Base-by-base conservation (phyloP, 2,888 invertebrate species). In the Peribatodes rhomboidaria region DNA sequence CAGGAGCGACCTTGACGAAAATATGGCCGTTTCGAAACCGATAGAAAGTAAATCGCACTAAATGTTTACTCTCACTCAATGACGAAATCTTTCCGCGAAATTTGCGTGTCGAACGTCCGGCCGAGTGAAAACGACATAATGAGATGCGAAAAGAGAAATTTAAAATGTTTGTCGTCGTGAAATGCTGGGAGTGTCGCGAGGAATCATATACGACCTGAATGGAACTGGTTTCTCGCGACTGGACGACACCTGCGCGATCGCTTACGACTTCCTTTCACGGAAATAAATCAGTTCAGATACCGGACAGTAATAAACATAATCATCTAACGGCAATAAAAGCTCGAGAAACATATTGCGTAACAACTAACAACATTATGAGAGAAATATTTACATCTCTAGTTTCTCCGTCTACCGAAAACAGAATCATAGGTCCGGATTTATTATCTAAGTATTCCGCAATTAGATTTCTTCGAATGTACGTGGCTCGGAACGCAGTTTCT, bases 71-170 rank as follows among this genome's bases (percentile, higher is more conserved):
- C 90, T 92, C 91, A 88, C 92, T 89, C 70, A 80, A 83, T 88
- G 85, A 86, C 85, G 85, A 86, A 87, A 86, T 78, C 56, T 69
- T 70, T 78, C 79, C 74, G 84, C 83, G 78, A 90, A 91, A 90
- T 91, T 89, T 83, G 84, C 87, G 83, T 85, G 83, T 75, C 80
- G 67, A 78, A 77, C 77, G 83, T 86, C 87, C 86, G 86, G 81
- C 78, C 81, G 72, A 90, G 92, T 92, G 93, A 93, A 93, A 93
- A 90, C 90, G 78, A 89, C 77, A 78, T 89, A 92, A 92, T 91
- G 89, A 90, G 85, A 92, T 92, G 90, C 90, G 83, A 90, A 90
- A 92, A 93, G 93, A 93, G 93, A 93, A 93, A 93, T 90, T 92
- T 91, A 81, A 87, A 91, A 90, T 89, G 86, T 91, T 92, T 92